These are phyloP conservation scores for Polymixis lichenea DNA, from an alignment of 2,888 invertebrate genomes.

Conservation along the genomic window DNA sequence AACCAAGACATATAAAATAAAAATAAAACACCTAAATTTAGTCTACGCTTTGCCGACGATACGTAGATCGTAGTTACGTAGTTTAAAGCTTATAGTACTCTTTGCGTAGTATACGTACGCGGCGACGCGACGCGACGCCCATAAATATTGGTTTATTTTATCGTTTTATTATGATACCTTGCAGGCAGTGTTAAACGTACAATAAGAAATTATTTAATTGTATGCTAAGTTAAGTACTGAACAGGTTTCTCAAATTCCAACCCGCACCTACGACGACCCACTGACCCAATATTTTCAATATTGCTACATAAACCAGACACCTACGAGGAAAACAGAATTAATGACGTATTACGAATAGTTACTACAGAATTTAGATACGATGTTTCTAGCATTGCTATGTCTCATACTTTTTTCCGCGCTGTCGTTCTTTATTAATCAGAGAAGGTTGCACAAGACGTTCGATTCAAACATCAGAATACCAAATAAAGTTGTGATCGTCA, in stretches of 20 bases:
- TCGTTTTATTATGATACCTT: background rate
- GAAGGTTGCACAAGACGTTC: constrained; percentile 55
- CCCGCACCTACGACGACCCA: too few relatives aligned
- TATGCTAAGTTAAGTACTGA: background rate
- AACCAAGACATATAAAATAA: background rate
- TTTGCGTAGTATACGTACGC: too few relatives aligned
- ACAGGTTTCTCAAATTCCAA: background rate
- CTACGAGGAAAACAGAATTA: background rate
- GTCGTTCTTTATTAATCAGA: constrained; percentile 64
- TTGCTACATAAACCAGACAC: background rate
- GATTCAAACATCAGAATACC: constrained; percentile 63
- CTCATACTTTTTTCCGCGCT: constrained; percentile 32
- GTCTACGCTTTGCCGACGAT: background rate
- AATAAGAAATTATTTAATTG: background rate
- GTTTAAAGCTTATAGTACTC: too few relatives aligned
- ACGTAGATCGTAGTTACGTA: too few relatives aligned
- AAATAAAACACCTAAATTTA: background rate
- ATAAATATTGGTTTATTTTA: background rate
- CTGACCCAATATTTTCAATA: background rate
- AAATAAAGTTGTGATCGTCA: constrained; percentile 78
- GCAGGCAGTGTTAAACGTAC: background rate
- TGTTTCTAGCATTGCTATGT: constrained; percentile 20
- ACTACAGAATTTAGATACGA: constrained; percentile 9
- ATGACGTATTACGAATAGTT: background rate
- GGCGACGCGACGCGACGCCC: background rate